Evolutionary conservation across 2,797 vertebrate genomes (phyloP), one percentile per base, ranked within the genome.

Genomic region (Picus viridis): DNA sequence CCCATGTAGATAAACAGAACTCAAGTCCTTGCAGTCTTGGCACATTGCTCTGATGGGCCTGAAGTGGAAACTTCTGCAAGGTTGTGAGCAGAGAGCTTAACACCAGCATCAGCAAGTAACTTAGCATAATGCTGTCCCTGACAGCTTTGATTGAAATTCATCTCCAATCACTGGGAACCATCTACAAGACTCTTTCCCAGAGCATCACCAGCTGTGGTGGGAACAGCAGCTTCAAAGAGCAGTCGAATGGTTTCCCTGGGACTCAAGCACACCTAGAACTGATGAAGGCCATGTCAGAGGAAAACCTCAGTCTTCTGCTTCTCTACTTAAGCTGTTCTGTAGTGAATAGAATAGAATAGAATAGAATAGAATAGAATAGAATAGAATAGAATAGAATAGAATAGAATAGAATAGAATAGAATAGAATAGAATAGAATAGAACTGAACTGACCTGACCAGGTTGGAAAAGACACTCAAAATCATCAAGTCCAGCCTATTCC

Each of bases 21-120:
- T 7, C 12, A 20, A 26, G 34, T 19, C 24, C 39, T n/a, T 67
- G 49, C 47, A 51, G 15, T 34, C 51, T 78, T 61, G 39, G 47
- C 30, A 49, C 0, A 0, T 9, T 41, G 61, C 2, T 3, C 19
- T 61, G 29, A 32, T 58, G 71, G n/a, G 36, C 22, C 70, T 75
- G 39, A 29, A 27, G 5, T 23, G 23, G 58, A 54, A 70, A 27
- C 29, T 32, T 70, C 13, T 27, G 32, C 49, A 43, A 58, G 26
- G 8, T 26, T 71, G 41, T 56, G 45, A 65, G 41, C 29, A 20
- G 12, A 8, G 26, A 58, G 30, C 43, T 71, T 34, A 64, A 45
- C 54, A 49, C 12, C 43, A 80, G 61, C 53, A 49, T 13, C 4
- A 2, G 20, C 9, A 7, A 76, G 36, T 22, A 72, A 19, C 32